phyloP scores from a whole-genome alignment of 2,797 vertebrate genomes.

The Tenualosa ilisha region DNA sequence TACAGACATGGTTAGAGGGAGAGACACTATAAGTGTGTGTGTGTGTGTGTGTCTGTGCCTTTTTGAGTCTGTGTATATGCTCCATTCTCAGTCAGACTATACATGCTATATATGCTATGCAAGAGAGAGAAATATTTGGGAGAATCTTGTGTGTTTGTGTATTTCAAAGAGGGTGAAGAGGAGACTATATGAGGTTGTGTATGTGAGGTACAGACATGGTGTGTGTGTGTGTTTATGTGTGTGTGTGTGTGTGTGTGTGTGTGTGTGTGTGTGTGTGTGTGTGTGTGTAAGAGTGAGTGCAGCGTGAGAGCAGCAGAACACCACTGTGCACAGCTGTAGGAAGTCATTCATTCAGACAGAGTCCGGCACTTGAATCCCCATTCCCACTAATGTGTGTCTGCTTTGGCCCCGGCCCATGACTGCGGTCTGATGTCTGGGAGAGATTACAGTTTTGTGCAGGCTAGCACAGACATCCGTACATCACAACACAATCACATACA shows the following conservation, averaged over 20 bases:
- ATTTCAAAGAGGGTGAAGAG: neutral
- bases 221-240: neutral
- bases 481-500: neutral
- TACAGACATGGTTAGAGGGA: neutral
- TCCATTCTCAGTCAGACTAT: no score
- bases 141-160: no score
- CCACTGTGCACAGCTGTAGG: slow-evolving; percentile 66
- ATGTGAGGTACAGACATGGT: neutral
- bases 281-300: neutral
- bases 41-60: neutral
- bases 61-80: no score
- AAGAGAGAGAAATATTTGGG: no score
- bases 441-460: slow-evolving; percentile 5
- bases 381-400: slow-evolving; percentile 31
- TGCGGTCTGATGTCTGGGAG: slow-evolving; percentile 23
- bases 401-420: slow-evolving; percentile 28
- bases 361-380: slow-evolving; percentile 53
- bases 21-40: no score
- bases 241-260: neutral
- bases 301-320: neutral
- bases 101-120: no score
- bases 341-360: slow-evolving; percentile 69
- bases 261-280: neutral
- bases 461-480: slow-evolving; percentile 25
- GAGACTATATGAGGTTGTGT: neutral